Conservation (phyloP, 2,113 vertebrate species). For the Spermophilus dauricus region DNA sequence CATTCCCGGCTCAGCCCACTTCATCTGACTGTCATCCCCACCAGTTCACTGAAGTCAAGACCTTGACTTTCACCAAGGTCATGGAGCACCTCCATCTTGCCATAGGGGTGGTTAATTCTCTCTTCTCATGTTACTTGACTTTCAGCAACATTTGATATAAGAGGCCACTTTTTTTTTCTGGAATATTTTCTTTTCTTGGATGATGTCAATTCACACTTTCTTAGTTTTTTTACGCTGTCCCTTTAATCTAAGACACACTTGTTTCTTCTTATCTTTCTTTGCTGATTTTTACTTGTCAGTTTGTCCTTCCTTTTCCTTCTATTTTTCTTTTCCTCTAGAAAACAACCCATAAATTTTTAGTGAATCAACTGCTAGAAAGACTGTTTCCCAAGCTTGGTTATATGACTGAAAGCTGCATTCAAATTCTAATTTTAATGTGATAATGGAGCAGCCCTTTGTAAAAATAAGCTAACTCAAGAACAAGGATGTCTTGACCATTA, state of each 20-base stretch:
- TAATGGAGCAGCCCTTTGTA: background rate
- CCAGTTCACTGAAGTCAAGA: background rate
- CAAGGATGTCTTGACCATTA: background rate
- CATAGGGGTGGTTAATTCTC: background rate
- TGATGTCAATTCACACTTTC: background rate
- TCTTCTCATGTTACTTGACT: background rate
- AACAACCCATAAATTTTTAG: background rate
- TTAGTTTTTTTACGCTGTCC: background rate
- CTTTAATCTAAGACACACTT: background rate
- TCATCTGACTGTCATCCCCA: background rate
- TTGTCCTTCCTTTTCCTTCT: background rate
- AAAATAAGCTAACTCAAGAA: background rate
- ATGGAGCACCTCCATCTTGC: background rate
- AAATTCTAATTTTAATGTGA: background rate
- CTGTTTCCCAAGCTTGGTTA: background rate
- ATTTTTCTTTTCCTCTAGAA: background rate
- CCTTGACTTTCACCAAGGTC: background rate
- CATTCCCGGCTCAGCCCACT: background rate
- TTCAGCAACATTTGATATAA: background rate
- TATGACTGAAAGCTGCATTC: background rate
- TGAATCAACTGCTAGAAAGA: background rate
- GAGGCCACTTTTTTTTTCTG: background rate
- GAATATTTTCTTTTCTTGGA: slow-evolving; percentile 19
- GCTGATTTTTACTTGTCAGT: background rate
- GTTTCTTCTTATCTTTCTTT: background rate